phyloP scores from a whole-genome alignment of 2,888 invertebrate species.

The Baccha elongata region DNA sequence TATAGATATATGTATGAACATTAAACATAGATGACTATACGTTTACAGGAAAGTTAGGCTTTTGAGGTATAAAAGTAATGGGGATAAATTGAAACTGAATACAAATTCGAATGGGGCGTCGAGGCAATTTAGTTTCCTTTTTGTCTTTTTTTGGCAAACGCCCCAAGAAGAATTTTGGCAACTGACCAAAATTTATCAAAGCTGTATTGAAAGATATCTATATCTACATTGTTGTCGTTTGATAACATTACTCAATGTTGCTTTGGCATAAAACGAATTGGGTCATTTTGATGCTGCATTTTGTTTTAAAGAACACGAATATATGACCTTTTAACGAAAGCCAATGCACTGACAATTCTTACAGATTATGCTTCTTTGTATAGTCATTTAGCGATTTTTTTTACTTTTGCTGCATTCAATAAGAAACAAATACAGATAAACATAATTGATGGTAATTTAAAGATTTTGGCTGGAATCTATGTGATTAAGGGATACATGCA shows the following conservation, averaged over 20 bases:
- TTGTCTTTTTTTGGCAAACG: constrained; percentile 38
- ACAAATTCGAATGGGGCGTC: constrained; percentile 37
- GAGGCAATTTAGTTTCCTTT: not conserved
- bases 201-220: constrained; percentile 45
- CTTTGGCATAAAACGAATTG: constrained; percentile 22
- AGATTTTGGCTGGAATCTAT: no score
- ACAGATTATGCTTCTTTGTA: no score
- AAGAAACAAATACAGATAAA: no score
- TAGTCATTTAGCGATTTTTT: no score
- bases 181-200: constrained; percentile 39
- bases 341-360: no score
- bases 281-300: constrained; percentile 23
- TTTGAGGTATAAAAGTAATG: not conserved
- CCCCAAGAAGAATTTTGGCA: constrained; percentile 37
- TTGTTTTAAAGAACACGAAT: not conserved
- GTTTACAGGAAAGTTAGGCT: not conserved
- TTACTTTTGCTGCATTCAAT: not conserved
- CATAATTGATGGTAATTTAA: no score
- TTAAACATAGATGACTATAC: not conserved
- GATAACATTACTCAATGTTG: not conserved
- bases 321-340: no score
- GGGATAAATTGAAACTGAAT: constrained; percentile 51
- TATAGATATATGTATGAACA: not conserved
- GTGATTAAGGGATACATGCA: no score
- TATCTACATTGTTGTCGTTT: not conserved